Conservation (phyloP, 2,797 vertebrate genomes). For the Rachycentron canadum region DNA sequence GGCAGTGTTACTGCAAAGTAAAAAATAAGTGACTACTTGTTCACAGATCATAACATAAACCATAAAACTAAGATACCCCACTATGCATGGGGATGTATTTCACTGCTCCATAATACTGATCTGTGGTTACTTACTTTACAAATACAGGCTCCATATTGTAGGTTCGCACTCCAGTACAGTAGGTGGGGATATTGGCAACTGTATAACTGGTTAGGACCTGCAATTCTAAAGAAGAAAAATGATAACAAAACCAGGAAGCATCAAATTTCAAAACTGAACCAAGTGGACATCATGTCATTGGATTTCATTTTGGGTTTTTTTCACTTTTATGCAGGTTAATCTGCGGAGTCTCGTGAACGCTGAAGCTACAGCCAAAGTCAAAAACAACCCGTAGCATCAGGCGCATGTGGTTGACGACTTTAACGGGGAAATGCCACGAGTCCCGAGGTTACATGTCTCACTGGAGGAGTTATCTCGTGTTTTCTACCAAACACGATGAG, state of each 20-base stretch:
- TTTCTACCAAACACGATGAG: not conserved
- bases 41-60: no score
- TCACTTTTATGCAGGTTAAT: not conserved
- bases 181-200: constrained; percentile 36
- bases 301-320: no score
- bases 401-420: not conserved
- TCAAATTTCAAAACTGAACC: not conserved
- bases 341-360: no score
- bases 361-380: not conserved
- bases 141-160: not conserved
- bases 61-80: no score
- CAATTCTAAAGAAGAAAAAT: not conserved
- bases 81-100: no score
- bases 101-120: no score
- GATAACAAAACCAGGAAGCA: constrained; percentile 29
- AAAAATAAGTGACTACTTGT: no score
- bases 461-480: not conserved
- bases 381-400: not conserved
- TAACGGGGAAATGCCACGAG: constrained; percentile 8
- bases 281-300: not conserved
- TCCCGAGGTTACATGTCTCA: not conserved
- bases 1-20: no score
- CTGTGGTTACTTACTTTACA: no score
- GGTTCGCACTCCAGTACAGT: constrained; percentile 25
- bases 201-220: not conserved